Evolutionary conservation across 2,888 invertebrate species (phyloP).

Genomic region (Aelia acuminata): DNA sequence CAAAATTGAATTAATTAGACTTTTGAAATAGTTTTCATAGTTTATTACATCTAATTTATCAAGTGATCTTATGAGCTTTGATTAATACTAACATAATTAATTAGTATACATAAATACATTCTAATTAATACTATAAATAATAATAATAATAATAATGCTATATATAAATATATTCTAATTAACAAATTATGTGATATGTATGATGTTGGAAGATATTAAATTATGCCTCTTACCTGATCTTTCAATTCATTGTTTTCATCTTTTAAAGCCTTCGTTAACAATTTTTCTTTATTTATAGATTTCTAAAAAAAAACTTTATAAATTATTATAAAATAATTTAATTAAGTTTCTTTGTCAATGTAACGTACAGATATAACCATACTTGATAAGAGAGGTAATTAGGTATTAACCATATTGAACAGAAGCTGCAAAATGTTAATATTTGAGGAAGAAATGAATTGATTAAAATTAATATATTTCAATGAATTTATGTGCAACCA

Average conservation of each 20-base stretch:
- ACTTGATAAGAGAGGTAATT: background rate
- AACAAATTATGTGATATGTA: no score
- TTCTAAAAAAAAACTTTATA: slow-evolving; percentile 43
- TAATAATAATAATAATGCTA: no score
- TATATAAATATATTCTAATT: no score
- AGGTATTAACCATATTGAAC: background rate
- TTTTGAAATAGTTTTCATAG: no score
- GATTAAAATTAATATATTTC: background rate
- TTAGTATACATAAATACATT: no score
- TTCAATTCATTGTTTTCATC: slow-evolving; percentile 51
- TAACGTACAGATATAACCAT: background rate
- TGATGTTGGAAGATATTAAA: no score
- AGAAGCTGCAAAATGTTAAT: background rate
- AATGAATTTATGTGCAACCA: background rate
- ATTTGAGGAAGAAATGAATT: background rate
- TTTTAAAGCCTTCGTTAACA: slow-evolving; percentile 26
- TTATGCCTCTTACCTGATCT: slow-evolving; percentile 30
- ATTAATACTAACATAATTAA: no score
- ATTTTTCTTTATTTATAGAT: slow-evolving; percentile 35
- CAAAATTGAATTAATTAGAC: background rate
- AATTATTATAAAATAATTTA: background rate
- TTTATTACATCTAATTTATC: no score
- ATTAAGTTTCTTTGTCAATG: background rate
- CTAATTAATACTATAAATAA: no score
- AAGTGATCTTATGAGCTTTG: no score